Evolutionary conservation across 2,113 vertebrate species (phyloP).

Genomic region (Brachyhypopomus gauderio): DNA sequence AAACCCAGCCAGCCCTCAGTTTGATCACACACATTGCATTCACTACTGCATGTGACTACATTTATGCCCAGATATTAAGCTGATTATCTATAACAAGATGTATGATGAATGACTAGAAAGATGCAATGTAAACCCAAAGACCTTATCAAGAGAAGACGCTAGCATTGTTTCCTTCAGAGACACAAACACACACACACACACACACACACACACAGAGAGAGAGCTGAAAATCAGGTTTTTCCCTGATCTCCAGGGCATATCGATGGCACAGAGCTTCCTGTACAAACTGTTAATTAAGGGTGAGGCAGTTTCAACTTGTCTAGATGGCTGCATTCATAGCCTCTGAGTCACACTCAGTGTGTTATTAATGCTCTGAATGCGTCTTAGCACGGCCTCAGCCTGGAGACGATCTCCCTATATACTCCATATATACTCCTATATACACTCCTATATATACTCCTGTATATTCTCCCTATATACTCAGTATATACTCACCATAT

Average conservation of each 20-base stretch:
- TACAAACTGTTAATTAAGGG: neutral
- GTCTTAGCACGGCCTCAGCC: neutral
- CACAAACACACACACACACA: conserved; percentile 22
- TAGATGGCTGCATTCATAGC: neutral
- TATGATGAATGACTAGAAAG: no score
- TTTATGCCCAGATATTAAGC: no score
- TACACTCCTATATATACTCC: no score
- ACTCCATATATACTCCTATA: no score
- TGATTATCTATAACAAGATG: no score
- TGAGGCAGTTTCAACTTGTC: neutral
- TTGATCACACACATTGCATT: no score
- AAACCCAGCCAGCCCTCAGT: no score
- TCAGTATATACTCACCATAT: no score
- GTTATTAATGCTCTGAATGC: neutral
- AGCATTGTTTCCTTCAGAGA: neutral
- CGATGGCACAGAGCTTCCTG: neutral
- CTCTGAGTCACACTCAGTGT: neutral
- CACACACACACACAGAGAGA: conserved; percentile 11
- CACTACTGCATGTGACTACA: no score
- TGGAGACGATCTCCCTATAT: neutral
- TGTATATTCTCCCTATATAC: no score
- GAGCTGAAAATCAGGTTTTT: neutral
- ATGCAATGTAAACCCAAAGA: no score
- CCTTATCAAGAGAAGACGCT: no score
- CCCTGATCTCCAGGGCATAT: neutral